phyloP scores from a whole-genome alignment of 2,888 invertebrate species.

The Athalia cordata region DNA sequence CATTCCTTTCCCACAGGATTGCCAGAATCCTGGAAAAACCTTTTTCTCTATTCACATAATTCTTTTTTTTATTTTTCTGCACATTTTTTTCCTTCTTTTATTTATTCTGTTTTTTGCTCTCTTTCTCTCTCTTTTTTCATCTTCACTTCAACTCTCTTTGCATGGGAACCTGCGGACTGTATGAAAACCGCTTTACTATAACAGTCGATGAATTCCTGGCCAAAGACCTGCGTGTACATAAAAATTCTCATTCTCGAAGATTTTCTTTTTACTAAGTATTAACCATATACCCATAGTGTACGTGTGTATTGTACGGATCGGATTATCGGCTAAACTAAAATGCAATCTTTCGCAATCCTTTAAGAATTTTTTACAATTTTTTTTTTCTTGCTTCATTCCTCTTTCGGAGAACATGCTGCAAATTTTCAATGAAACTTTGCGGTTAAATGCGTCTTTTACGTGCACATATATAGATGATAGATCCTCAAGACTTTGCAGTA shows the following conservation, averaged over 20 bases:
- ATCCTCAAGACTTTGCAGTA: too few relatives aligned
- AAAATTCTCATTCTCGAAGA: neutral
- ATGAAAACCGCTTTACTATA: constrained; percentile 27
- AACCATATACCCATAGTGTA: neutral
- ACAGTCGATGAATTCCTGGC: constrained; percentile 19
- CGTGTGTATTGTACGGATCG: constrained; percentile 9
- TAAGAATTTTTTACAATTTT: constrained; percentile 53
- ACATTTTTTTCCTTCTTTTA: constrained; percentile 47
- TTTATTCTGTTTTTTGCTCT: constrained; percentile 12
- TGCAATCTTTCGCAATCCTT: constrained; percentile 65
- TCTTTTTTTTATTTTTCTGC: constrained; percentile 57
- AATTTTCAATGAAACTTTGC: neutral
- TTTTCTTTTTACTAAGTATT: constrained; percentile 1
- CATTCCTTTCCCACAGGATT: constrained; percentile 68
- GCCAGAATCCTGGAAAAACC: constrained; percentile 66
- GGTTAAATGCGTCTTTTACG: neutral
- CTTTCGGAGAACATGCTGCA: neutral
- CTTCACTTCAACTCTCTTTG: constrained; percentile 46
- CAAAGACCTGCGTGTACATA: neutral
- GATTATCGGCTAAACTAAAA: constrained; percentile 51
- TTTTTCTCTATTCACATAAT: constrained; percentile 60
- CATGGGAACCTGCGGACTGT: constrained; percentile 56
- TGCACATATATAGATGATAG: too few relatives aligned
- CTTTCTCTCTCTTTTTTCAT: constrained; percentile 38
- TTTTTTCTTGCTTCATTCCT: neutral